A percentile compares a stretch with the other conserved stretches of the same genome.
These are phyloP conservation scores for Eriosoma lanigerum DNA, from an alignment of 1,140 invertebrate genomes.

Conservation along the genomic window DNA sequence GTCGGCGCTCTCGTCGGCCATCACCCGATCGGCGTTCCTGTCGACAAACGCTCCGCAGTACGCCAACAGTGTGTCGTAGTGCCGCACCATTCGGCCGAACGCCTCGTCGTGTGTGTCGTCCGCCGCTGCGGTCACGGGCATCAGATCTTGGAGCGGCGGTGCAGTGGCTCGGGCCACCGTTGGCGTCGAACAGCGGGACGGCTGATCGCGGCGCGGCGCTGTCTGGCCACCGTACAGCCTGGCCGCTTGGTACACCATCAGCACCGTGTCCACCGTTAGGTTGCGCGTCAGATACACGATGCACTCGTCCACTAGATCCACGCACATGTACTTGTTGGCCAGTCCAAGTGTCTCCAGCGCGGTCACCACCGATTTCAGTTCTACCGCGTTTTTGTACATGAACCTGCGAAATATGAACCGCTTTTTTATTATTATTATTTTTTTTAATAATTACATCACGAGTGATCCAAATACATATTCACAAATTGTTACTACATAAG, in stretches of 20 bases:
- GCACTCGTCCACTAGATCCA: conserved; percentile 65
- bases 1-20: conserved; percentile 68
- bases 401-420: conserved; percentile 59
- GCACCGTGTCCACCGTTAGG: conserved; percentile 60
- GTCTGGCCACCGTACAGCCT: conserved; percentile 52
- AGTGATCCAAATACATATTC: too few species aligned
- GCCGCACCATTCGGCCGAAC: conserved; percentile 59
- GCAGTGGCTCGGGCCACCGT: conserved; percentile 32
- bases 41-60: conserved; percentile 61
- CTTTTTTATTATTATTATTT: too few species aligned
- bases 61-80: conserved; percentile 64
- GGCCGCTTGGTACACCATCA: conserved; percentile 61
- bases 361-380: conserved; percentile 66
- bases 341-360: conserved; percentile 68
- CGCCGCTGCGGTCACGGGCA: not conserved
- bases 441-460: too few species aligned
- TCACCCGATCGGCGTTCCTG: conserved; percentile 63
- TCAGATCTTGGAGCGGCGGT: conserved; percentile 17
- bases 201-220: not conserved
- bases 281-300: conserved; percentile 64
- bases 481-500: too few species aligned
- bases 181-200: not conserved
- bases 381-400: conserved; percentile 66
- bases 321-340: conserved; percentile 70
- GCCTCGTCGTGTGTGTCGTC: conserved; percentile 55